phyloP scores from a whole-genome alignment of 1,140 invertebrate genomes.

The Meteorus sp. region DNA sequence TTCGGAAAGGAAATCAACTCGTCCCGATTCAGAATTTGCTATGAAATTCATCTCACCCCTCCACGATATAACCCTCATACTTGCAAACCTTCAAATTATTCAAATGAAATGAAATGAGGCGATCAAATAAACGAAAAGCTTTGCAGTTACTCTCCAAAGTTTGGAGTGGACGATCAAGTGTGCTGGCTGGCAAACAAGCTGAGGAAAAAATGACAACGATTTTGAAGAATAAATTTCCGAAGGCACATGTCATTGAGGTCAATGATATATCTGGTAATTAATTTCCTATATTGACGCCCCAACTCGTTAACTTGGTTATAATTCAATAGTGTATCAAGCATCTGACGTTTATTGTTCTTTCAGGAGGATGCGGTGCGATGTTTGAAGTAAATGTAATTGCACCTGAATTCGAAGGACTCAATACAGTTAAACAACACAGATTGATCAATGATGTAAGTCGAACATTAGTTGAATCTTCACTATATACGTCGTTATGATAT shows the following conservation, averaged over 20 bases:
- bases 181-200: constrained; percentile 48
- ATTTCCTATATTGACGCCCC: constrained; percentile 8
- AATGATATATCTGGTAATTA: constrained; percentile 69
- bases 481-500: constrained; percentile 7
- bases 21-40: background rate
- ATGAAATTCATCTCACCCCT: background rate
- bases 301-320: constrained; percentile 2
- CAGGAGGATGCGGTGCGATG: constrained; percentile 87
- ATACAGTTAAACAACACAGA: constrained; percentile 78
- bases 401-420: constrained; percentile 75
- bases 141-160: constrained; percentile 54
- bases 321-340: constrained; percentile 10
- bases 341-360: constrained; percentile 30
- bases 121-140: constrained; percentile 49
- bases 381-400: constrained; percentile 79
- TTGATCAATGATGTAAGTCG: constrained; percentile 71
- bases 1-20: background rate
- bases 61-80: background rate
- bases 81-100: background rate
- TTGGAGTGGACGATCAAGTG: constrained; percentile 49
- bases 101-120: constrained; percentile 13
- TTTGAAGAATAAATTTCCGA: constrained; percentile 65
- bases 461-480: background rate
- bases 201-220: constrained; percentile 55
- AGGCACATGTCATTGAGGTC: constrained; percentile 69